Evolutionary conservation across 2,888 invertebrate genomes (phyloP), one percentile per base, ranked within the genome.

Genomic region (Hanleya hanleyi): DNA sequence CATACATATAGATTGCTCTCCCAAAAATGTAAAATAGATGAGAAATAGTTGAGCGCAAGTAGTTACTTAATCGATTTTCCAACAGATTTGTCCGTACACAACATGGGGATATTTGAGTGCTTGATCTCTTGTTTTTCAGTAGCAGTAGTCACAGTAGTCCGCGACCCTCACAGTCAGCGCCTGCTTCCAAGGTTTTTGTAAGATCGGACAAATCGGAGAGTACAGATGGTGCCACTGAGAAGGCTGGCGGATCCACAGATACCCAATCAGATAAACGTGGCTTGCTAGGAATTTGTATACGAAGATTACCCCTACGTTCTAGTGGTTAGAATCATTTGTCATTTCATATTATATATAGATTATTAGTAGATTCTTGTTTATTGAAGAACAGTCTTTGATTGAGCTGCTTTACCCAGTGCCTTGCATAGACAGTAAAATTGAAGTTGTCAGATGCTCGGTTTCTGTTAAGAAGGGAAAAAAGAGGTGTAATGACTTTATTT

Each of bases 241-340:
- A 37, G 38, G 29, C 37, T 15, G 29, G 64, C 18, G 65, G 65
- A 64, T 79, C 51, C 9, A 49, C 65, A 26, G 72, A 38, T 22
- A 64, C 35, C 15, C 41, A 64, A 32, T 77, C 76, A 4, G 86
- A 85, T 33, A 76, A 83, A 22, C 77, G 82, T n/a, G 83, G 86
- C 6, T n/a, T n/a, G n/a, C 81, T 88, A 37, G 89, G 89, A 7
- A 83, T 89, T 32, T 81, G 82, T 64, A 85, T 89, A 22, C 84
- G 78, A n/a, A 83, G 86, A 32, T 81, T 89, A 61, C 89, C 89
- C 12, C 51, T 81, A 0, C 70, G 89, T 71, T 89, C 89, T 22
- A 88, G 87, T 83, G 88, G 88, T 88, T 78, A 61, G 80, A n/a
- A n/a, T n/a, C n/a, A n/a, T n/a, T n/a, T n/a, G n/a, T n/a, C n/a